Base-by-base conservation (phyloP, 2,888 invertebrate species). In the Lysandra bellargus region DNA sequence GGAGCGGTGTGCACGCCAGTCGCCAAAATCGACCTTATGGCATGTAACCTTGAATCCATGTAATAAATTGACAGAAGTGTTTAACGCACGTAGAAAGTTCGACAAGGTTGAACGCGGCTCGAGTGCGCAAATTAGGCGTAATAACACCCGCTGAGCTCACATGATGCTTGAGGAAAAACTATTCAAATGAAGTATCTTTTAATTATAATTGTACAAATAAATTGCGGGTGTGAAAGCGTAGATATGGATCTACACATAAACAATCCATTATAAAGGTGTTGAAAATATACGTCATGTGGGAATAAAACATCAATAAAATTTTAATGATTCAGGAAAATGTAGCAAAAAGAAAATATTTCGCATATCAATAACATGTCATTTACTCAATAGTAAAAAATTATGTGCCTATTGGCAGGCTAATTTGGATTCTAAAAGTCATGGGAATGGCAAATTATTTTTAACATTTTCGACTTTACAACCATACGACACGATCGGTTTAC, bases 1-100 rank as follows among this genome's bases (percentile, higher is more conserved):
- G 90, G 86, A 85, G 85, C 84, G 14, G 14, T 1, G 44, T 30
- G 76, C 78, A 76, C 79, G 80, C 80, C 82, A 78, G 81, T 80
- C 79, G 80, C 80, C 82, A 78, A 81, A 80, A 79, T 80, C 80
- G 74, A 83, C 82, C 82, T 80, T 83, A 83, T 12, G 30, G 53
- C 17, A 78, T 61, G 17, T 72, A 79, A 79, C 82, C 82, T 83
- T 83, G 83, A 78, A 77, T 79, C 78, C 76, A 23, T 73, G 60
- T 82, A 81, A 80, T 80, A 76, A 79, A 78, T 76, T 57, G 76
- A 57, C 49, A 49, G 44, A 76, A 76, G 17, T 33, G 76, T 76
- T 76, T 30, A 76, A 76, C 57, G 33, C 75, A 78, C 77, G 79
- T 80, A 79, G 78, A 76, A 76, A 76, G 57, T 57, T 53, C 76